phyloP scores from a whole-genome alignment of 2,113 vertebrate species.

The Notarius quadriscutis region DNA sequence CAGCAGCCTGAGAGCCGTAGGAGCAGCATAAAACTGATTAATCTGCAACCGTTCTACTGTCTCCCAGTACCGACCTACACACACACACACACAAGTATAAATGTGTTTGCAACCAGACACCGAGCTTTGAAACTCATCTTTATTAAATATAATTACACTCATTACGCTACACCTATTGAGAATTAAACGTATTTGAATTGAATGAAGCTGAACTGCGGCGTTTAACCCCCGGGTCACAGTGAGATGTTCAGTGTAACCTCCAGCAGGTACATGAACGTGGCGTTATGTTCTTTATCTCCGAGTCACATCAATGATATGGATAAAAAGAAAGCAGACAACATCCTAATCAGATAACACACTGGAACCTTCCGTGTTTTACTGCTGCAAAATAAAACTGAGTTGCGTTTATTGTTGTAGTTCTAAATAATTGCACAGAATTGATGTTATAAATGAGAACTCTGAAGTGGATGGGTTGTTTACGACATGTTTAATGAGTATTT shows the following conservation, averaged over 20 bases:
- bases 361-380: not conserved
- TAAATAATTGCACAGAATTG: not conserved
- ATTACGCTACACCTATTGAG: not conserved
- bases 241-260: not conserved
- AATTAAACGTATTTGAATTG: too few species aligned
- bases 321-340: not conserved
- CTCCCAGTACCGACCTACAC: slow-evolving; percentile 91
- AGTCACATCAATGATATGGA: not conserved
- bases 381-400: not conserved
- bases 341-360: not conserved
- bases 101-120: too few species aligned
- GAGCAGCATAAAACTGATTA: slow-evolving; percentile 90
- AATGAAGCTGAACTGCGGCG: not conserved
- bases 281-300: not conserved
- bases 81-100: slow-evolving; percentile 30
- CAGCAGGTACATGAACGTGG: not conserved
- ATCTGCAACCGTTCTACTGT: slow-evolving; percentile 83
- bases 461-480: not conserved
- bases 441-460: slow-evolving; percentile 24
- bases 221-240: too few species aligned
- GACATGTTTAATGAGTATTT: not conserved
- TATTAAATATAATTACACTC: not conserved
- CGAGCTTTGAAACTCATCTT: not conserved
- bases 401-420: not conserved
- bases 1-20: slow-evolving; percentile 84